Percentiles rank a stretch among this genome's conserved stretches.
Conservation (phyloP, 2,888 invertebrate species). For the Anaspis maculata region DNA sequence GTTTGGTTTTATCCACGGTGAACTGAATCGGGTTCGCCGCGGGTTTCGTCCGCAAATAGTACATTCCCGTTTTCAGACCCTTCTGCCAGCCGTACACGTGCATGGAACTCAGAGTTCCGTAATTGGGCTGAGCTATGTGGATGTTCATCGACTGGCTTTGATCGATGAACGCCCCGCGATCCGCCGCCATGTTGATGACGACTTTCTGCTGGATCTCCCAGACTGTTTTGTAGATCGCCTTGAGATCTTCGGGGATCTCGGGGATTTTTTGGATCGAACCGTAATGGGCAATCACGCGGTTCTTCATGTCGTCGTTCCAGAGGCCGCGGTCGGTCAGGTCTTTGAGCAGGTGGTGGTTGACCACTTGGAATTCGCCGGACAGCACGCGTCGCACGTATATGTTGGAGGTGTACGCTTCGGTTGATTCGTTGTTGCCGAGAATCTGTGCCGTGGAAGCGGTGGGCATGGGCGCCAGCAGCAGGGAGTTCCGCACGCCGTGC, state of each 20-base stretch:
- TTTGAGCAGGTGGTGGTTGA: conserved; percentile 90
- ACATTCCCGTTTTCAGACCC: conserved; percentile 98
- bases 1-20: conserved; percentile 5
- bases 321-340: conserved; percentile 86
- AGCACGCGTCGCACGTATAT: conserved; percentile 90
- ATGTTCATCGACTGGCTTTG: conserved; percentile 98
- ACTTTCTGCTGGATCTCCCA: conserved; percentile 95
- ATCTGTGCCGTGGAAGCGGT: conserved; percentile 99
- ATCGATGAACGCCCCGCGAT: conserved; percentile 96
- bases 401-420: conserved; percentile 97
- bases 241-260: conserved; percentile 74
- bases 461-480: conserved; percentile 92
- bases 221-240: conserved; percentile 88
- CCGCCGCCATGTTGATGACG: conserved; percentile 94
- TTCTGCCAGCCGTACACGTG: conserved; percentile 97
- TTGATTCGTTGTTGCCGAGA: conserved; percentile 96
- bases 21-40: conserved; percentile 84
- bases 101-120: conserved; percentile 92
- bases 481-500: conserved; percentile 86
- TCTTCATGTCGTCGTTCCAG: conserved; percentile 92
- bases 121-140: conserved; percentile 91
- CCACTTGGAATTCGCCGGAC: conserved; percentile 93
- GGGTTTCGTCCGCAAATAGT: conserved; percentile 87
- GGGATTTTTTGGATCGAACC: conserved; percentile 91
- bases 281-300: conserved; percentile 79